Percentiles rank a stretch among this genome's conserved stretches.
Evolutionary conservation across 2,797 vertebrate species (phyloP).

Genomic region (Sciaenops ocellatus): DNA sequence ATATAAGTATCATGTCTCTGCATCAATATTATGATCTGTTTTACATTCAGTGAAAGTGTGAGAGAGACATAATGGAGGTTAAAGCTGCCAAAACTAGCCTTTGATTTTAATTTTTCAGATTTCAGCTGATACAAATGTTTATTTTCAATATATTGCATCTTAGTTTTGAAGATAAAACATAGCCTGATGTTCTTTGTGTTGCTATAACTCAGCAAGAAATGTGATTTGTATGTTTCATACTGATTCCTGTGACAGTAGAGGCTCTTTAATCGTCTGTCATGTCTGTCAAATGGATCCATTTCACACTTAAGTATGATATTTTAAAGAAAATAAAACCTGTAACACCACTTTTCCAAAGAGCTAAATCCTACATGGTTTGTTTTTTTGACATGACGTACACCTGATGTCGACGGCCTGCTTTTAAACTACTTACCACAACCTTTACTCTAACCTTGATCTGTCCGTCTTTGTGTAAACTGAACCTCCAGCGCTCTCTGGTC

Average conservation of each 20-base stretch:
- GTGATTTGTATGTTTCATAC: slow-evolving; percentile 8
- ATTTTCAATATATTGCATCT: background rate
- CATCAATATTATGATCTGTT: slow-evolving; percentile 21
- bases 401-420: slow-evolving; percentile 13
- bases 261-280: background rate
- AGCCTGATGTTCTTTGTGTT: background rate
- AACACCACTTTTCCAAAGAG: background rate
- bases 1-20: slow-evolving; percentile 10
- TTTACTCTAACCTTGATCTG: slow-evolving; percentile 46
- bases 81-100: background rate
- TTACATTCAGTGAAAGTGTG: slow-evolving; percentile 1
- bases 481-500: slow-evolving; percentile 23
- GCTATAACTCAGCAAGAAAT: background rate
- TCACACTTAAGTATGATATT: background rate
- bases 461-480: slow-evolving; percentile 51
- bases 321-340: background rate
- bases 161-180: background rate
- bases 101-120: background rate
- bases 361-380: background rate
- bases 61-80: background rate
- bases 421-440: slow-evolving; percentile 31
- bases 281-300: background rate
- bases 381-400: background rate
- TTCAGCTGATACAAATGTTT: background rate
- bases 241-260: background rate